A percentile compares a stretch with the other conserved stretches of the same genome.
These are phyloP conservation scores for Amiota communis DNA, from an alignment of 2,888 invertebrate genomes.

Conservation along the genomic window DNA sequence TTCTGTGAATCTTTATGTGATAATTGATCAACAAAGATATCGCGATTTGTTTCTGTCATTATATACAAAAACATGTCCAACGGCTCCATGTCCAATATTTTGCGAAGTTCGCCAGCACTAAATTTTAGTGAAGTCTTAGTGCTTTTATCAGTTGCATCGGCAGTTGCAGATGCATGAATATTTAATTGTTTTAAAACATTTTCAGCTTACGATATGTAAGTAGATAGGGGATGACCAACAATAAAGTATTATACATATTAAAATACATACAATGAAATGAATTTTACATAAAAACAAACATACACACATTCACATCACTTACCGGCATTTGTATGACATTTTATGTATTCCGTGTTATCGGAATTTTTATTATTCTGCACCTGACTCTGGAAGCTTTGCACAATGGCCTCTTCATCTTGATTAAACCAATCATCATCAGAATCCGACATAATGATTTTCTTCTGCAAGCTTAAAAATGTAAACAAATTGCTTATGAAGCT, in stretches of 20 bases:
- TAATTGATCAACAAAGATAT: slow-evolving; percentile 55
- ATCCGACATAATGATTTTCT: slow-evolving; percentile 43
- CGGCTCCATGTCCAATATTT: slow-evolving; percentile 48
- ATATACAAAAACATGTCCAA: slow-evolving; percentile 64
- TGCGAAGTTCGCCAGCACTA: slow-evolving; percentile 40
- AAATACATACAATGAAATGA: neutral
- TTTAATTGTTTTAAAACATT: slow-evolving; percentile 28
- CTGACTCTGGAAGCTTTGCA: slow-evolving; percentile 58
- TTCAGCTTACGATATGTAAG: slow-evolving; percentile 4
- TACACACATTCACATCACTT: neutral
- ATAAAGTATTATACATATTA: neutral
- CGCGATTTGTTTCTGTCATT: slow-evolving; percentile 43
- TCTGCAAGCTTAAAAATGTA: slow-evolving; percentile 30
- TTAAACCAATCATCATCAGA: slow-evolving; percentile 71
- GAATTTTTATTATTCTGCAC: slow-evolving; percentile 33
- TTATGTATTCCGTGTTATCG: slow-evolving; percentile 37
- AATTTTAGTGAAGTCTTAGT: slow-evolving; percentile 37
- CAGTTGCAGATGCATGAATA: slow-evolving; percentile 16
- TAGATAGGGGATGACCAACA: neutral
- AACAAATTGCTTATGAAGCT: slow-evolving; percentile 33
- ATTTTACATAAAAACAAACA: neutral
- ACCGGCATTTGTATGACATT: slow-evolving; percentile 30
- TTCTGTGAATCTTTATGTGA: slow-evolving; percentile 54
- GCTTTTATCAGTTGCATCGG: slow-evolving; percentile 4
- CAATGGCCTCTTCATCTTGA: slow-evolving; percentile 69